Conservation (phyloP, 2,888 invertebrate genomes). For the Drosophila aldrichi region DNA sequence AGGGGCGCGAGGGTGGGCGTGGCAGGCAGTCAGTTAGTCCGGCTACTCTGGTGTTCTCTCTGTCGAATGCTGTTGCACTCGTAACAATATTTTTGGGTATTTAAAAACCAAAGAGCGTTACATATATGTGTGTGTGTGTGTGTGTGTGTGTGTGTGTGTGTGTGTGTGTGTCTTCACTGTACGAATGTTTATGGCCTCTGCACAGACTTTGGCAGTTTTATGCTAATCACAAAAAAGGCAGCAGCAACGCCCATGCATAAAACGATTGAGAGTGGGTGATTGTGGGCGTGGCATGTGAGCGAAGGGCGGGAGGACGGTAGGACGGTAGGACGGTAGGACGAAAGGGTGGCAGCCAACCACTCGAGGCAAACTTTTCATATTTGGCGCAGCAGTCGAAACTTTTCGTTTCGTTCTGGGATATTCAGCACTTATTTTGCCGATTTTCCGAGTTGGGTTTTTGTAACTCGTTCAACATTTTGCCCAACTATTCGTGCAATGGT, state of each 20-base stretch:
- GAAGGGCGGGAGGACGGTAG: neutral
- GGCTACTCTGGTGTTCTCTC: slow-evolving; percentile 19
- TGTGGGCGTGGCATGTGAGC: slow-evolving; percentile 5
- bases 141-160: too few relatives aligned
- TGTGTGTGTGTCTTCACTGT: slow-evolving; percentile 35
- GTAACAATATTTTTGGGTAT: slow-evolving; percentile 73
- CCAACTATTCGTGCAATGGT: slow-evolving; percentile 69
- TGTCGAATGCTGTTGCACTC: slow-evolving; percentile 52
- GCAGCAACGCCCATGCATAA: slow-evolving; percentile 30
- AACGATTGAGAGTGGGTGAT: neutral
- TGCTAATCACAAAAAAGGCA: slow-evolving; percentile 75
- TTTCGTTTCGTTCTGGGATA: slow-evolving; percentile 48
- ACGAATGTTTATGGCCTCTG: slow-evolving; percentile 61
- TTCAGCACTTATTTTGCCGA: slow-evolving; percentile 53
- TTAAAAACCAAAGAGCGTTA: slow-evolving; percentile 60
- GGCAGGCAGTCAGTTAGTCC: slow-evolving; percentile 17
- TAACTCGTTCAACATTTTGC: slow-evolving; percentile 75
- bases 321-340: too few relatives aligned
- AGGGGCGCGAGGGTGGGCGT: neutral
- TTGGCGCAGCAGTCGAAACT: slow-evolving; percentile 60
- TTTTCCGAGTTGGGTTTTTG: slow-evolving; percentile 52
- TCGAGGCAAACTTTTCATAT: slow-evolving; percentile 72
- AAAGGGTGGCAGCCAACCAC: slow-evolving; percentile 27
- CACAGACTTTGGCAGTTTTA: slow-evolving; percentile 78
- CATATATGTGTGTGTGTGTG: slow-evolving; percentile 20